phyloP scores from a whole-genome alignment of 2,888 invertebrate species.

The Meghimatium bilineatum region DNA sequence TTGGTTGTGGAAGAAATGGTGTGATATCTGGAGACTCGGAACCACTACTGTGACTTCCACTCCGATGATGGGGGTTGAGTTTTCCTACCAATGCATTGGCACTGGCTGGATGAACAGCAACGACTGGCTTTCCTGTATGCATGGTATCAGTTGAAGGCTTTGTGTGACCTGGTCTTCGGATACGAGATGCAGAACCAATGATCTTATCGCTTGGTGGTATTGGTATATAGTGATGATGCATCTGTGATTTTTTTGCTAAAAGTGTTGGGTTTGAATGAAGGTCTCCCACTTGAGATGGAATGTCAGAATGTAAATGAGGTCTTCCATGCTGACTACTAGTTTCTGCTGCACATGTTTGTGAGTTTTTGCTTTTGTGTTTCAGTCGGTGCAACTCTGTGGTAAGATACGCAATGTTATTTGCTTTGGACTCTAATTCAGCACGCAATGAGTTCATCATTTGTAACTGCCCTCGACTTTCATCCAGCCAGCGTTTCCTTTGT shows the following conservation, averaged over 20 bases:
- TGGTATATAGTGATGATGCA: constrained; percentile 30
- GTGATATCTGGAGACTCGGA: constrained; percentile 65
- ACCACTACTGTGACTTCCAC: constrained; percentile 56
- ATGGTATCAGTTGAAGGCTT: background rate
- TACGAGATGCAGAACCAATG: constrained; percentile 17
- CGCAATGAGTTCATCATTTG: constrained; percentile 60
- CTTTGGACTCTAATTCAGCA: constrained; percentile 70
- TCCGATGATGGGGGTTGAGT: constrained; percentile 52
- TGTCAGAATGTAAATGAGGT: constrained; percentile 7
- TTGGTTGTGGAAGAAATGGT: constrained; percentile 61
- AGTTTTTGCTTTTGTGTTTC: constrained; percentile 55
- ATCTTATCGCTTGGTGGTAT: constrained; percentile 36
- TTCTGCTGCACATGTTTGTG: constrained; percentile 2
- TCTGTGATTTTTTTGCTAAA: constrained; percentile 46
- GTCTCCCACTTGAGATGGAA: constrained; percentile 48
- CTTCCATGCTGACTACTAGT: background rate
- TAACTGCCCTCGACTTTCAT: constrained; percentile 57
- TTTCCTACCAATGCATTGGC: constrained; percentile 1
- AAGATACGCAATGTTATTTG: constrained; percentile 69
- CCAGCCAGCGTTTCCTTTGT: constrained; percentile 67
- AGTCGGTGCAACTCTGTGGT: constrained; percentile 69
- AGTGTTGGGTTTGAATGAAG: constrained; percentile 61
- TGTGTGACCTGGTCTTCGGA: constrained; percentile 30
- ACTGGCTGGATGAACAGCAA: constrained; percentile 33
- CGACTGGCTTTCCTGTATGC: constrained; percentile 6